phyloP scores from a whole-genome alignment of 1,140 invertebrate genomes.

The Idris sp. region DNA sequence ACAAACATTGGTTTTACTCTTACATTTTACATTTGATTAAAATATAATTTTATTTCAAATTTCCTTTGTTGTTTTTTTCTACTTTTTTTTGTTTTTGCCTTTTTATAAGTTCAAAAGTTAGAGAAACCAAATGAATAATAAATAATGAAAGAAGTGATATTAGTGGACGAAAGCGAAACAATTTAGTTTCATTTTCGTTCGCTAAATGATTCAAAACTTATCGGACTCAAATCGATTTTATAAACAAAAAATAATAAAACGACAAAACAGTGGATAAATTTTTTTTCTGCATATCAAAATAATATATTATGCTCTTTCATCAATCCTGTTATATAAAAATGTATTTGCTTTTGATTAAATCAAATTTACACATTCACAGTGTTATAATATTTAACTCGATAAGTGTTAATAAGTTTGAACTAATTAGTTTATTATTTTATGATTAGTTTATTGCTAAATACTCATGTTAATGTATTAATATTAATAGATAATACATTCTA shows the following conservation, averaged over 20 bases:
- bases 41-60: no score
- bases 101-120: neutral
- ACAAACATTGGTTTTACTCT: slow-evolving; percentile 2
- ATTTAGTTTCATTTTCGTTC: slow-evolving; percentile 16
- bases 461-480: no score
- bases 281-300: no score
- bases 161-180: slow-evolving; percentile 28
- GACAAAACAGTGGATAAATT: no score
- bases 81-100: neutral
- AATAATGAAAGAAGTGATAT: slow-evolving; percentile 7
- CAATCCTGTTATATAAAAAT: no score
- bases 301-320: no score
- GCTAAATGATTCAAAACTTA: slow-evolving; percentile 34
- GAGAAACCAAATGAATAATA: slow-evolving; percentile 5
- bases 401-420: slow-evolving; percentile 12
- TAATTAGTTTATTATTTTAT: neutral
- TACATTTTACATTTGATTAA: neutral
- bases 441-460: no score
- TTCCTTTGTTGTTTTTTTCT: slow-evolving; percentile 6
- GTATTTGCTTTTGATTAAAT: slow-evolving; percentile 18
- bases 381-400: slow-evolving; percentile 35
- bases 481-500: no score
- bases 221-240: slow-evolving; percentile 40
- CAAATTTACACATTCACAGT: slow-evolving; percentile 12
- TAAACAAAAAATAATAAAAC: slow-evolving; percentile 27